Evolutionary conservation across 2,113 vertebrate genomes (phyloP), one percentile per base, ranked within the genome.

Genomic region (Cynocephalus volans): DNA sequence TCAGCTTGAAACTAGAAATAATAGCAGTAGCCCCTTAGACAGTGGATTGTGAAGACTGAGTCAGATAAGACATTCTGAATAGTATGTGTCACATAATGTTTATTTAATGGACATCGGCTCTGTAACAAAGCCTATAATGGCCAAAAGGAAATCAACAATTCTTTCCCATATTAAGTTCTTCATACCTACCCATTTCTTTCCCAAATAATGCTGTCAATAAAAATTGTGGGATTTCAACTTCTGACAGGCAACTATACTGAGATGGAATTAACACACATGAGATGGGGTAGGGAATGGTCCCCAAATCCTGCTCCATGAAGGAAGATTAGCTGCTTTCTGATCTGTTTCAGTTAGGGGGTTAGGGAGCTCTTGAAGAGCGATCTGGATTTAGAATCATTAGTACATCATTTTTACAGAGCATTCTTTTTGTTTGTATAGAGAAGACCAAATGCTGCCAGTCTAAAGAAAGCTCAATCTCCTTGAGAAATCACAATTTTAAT

Each of bases 251-350:
- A 52, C 41, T 28, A 41, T 33, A 21, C 6, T 45, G 52, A 52
- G 31, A 26, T 76, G 31, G 58, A 73, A 58, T 84, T 36, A 54
- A 45, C 65, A 67, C n/a, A 36, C 41, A 41, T 5, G 26, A 48
- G 41, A 48, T 54, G 6, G 26, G 24, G 17, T n/a, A 11, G 24
- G 21, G 14, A 1, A 31, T 19, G 15, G 9, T 73, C 50, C n/a
- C 31, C 0, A 41, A 36, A 26, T 69, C 36, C 11, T 12, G 26
- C 15, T 36, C 75, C 79, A 41, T 8, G 17, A 70, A 24, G 19
- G 62, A 83, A 94, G 60, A 33, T 36, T 92, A 36, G 24, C 33
- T 87, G n/a, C 85, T 95, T 94, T 92, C 54, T n/a, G 33, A 45
- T 52, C 73, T 67, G 36, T 72, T 73, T 58, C 18, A 45, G 17